These are phyloP conservation scores for Callospermophilus lateralis DNA, from an alignment of 2,113 vertebrate species.

Conservation along the genomic window DNA sequence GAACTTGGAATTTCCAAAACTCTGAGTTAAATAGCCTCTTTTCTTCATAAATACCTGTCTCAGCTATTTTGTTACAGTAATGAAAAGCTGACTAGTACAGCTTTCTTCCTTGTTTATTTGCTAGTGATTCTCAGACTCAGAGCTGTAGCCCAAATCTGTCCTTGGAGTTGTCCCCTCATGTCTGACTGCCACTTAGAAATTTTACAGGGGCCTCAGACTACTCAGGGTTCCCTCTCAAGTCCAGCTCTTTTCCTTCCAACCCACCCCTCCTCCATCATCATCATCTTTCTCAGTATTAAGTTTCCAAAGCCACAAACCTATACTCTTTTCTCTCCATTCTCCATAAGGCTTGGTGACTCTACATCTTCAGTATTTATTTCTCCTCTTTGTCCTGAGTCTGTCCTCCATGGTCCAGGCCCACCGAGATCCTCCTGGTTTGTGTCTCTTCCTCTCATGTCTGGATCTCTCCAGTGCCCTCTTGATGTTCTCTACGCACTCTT, in stretches of 20 bases:
- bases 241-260: background rate
- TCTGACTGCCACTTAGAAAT: too few relatives aligned
- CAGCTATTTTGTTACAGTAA: background rate
- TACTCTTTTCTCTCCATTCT: background rate
- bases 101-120: background rate
- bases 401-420: background rate
- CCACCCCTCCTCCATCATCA: background rate
- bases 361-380: background rate
- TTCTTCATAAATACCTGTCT: background rate
- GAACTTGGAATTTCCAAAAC: background rate
- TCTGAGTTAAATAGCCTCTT: background rate
- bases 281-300: background rate
- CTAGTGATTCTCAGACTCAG: background rate
- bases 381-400: background rate
- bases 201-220: background rate
- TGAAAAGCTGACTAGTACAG: background rate
- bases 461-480: background rate
- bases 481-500: background rate
- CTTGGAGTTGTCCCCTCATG: accelerated
- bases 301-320: background rate
- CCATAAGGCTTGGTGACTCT: background rate
- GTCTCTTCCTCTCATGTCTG: background rate
- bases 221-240: too few relatives aligned
- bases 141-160: background rate
- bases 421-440: background rate